Base-by-base conservation (phyloP, 2,113 vertebrate species). In the Anser cygnoides region DNA sequence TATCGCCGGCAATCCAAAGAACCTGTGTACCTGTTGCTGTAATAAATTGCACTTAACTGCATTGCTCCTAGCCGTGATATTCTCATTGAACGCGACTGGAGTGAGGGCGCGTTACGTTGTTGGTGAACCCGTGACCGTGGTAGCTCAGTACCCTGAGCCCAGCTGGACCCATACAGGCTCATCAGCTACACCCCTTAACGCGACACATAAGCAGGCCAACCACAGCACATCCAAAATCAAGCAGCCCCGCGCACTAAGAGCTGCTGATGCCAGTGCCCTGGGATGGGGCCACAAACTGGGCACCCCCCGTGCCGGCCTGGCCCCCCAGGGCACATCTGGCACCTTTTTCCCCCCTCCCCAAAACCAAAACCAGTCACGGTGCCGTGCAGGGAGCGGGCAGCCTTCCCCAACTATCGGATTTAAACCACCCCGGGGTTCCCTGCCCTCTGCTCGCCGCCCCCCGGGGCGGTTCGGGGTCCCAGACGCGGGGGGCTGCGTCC, bases 271-370 rank as follows among this genome's bases (percentile, higher is more conserved):
- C 57, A 1, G 4, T 12, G 26, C 68, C 80, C 87, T 16, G 26
- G 31, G 75, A 82, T 12, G 3, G 2, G 0, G 50, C 50, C 50
- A 52, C n/a, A n/a, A 84, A 52, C 3, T 1, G 3, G 1, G 10
- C 54, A 28, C 14, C 74, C 26, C 28, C 65, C 0, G 26, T 17
- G 35, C 31, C 70, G 11, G 15, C 1, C 35, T 5, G n/a, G 20
- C 25, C 87, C 49, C 49, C 22, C 49, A 23, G 22, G 49, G 49
- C 4, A 25, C 46, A 67, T 3, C 9, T 7, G 83, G 37, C 87
- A 26, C 33, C 55, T 67, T 11, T 5, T 2, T 31, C 46, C 52
- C n/a, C 46, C 52, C n/a, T 49, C 20, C 66, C 50, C 77, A 43
- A 59, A 92, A 87, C 92, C 83, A 68, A 2, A 68, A 2, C 2